Base-by-base conservation (phyloP, 2,888 invertebrate genomes). In the Drosophila maculinotata region DNA sequence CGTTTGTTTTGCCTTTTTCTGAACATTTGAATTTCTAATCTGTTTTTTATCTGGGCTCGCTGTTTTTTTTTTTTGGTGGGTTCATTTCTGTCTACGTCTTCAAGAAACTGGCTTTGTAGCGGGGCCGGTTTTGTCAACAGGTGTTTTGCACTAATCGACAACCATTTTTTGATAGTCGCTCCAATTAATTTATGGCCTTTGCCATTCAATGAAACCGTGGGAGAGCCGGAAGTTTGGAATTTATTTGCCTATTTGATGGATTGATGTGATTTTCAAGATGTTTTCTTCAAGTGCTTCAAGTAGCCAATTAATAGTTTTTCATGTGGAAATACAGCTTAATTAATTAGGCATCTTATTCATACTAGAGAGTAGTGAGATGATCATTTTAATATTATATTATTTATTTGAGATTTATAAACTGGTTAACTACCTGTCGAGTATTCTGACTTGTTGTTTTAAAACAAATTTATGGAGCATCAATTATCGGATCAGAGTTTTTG, bases 81-180 rank as follows among this genome's bases (percentile, higher is more conserved):
- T 54, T 57, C 47, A 23, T 44, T 70, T 70, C 26, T 56, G 62
- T 56, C 62, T 49, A 57, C 56, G 57, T 73, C 77, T 75, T 73
- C 69, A 31, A 20, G n/a, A 68, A 79, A 77, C 76, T 74, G 76
- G 79, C 63, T 76, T 74, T 74, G 17, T 49, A 39, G 2, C 39
- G 73, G 56, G 74, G 69, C 75, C 69, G 79, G 76, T 76, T 75
- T 78, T 69, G 76, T 78, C 84, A 78, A 81, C 82, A 82, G 82
- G 82, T 82, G 85, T 82, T 87, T 82, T 82, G 82, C 82, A 87
- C 82, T 81, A 87, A 87, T 82, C 87, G 76, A 76, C 69, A 66
- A 63, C 48, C 56, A 73, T 2, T 7, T 3, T 67, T 69, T 69
- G 69, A 86, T 84, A 84, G 84, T 74, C 76, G 56, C 64, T 72